phyloP scores from a whole-genome alignment of 2,888 invertebrate species.

The Ramazzottius varieornatus region DNA sequence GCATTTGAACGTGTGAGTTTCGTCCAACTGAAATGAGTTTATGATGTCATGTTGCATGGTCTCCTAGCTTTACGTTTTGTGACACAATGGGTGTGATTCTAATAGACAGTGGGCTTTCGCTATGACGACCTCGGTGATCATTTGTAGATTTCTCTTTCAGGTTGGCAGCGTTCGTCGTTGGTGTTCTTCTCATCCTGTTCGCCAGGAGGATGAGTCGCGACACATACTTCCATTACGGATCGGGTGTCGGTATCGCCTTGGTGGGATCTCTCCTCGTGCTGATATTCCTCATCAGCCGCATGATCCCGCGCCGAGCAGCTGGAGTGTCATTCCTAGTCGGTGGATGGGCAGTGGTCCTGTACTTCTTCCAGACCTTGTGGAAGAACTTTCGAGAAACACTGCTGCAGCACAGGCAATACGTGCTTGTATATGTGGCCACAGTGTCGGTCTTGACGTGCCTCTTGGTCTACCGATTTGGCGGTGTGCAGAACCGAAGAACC shows the following conservation, averaged over 20 bases:
- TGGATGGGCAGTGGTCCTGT: not conserved
- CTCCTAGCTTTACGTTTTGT: too few relatives aligned
- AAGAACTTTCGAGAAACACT: not conserved
- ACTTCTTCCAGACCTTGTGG: not conserved
- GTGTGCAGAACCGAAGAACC: not conserved
- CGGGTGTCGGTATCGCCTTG: not conserved
- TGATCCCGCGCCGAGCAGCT: not conserved
- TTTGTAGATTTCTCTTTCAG: too few relatives aligned
- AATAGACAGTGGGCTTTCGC: too few relatives aligned
- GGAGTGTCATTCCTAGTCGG: conserved; percentile 1
- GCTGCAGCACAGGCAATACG: not conserved
- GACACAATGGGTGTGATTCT: too few relatives aligned
- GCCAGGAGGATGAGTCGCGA: not conserved
- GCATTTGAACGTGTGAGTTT: too few relatives aligned
- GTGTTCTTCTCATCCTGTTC: not conserved
- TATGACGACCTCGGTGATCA: too few relatives aligned
- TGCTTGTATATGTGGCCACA: not conserved
- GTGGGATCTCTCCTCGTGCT: not conserved
- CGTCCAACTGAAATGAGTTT: too few relatives aligned
- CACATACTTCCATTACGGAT: not conserved
- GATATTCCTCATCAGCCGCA: not conserved
- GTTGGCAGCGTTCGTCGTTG: not conserved
- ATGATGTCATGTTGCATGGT: too few relatives aligned
- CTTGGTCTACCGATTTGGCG: not conserved
- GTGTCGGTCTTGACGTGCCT: not conserved